Conservation (phyloP, 2,888 invertebrate species). For the Malacosoma neustria region DNA sequence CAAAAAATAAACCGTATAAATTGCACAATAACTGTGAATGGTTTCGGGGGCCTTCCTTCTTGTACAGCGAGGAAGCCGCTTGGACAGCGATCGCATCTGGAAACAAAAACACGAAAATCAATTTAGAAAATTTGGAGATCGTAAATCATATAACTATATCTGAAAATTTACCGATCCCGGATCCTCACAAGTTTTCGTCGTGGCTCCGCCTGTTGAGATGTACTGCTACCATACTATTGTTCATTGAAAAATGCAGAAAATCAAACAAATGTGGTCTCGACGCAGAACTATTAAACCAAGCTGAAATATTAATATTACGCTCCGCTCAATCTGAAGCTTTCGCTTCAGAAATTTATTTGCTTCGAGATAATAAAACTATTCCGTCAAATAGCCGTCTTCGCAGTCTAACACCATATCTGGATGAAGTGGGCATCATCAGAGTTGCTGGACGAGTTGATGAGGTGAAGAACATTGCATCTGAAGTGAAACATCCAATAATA, state of each 20-base stretch:
- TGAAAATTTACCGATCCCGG: slow-evolving; percentile 1
- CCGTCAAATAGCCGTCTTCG: not conserved
- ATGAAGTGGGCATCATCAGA: slow-evolving; percentile 9
- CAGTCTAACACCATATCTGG: slow-evolving; percentile 3
- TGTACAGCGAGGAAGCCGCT: not conserved
- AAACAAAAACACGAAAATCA: too few relatives aligned
- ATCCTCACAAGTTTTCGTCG: slow-evolving; percentile 4
- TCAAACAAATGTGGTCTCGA: not conserved
- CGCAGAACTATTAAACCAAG: not conserved
- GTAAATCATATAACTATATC: not conserved
- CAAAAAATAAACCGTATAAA: slow-evolving; percentile 1
- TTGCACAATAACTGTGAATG: slow-evolving; percentile 1
- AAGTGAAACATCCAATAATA: slow-evolving; percentile 11
- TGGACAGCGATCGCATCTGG: not conserved
- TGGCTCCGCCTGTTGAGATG: slow-evolving; percentile 5
- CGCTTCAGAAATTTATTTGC: too few relatives aligned
- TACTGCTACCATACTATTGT: slow-evolving; percentile 4
- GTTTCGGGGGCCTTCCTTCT: slow-evolving; percentile 6
- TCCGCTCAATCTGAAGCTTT: slow-evolving; percentile 1
- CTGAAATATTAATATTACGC: slow-evolving; percentile 1
- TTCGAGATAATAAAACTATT: too few relatives aligned
- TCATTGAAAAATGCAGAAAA: slow-evolving; percentile 6
- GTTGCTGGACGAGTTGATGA: slow-evolving; percentile 10
- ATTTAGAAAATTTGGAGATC: not conserved
- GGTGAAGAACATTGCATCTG: slow-evolving; percentile 4